Evolutionary conservation across 1,140 invertebrate species (phyloP).

Genomic region (Drosophila auraria): DNA sequence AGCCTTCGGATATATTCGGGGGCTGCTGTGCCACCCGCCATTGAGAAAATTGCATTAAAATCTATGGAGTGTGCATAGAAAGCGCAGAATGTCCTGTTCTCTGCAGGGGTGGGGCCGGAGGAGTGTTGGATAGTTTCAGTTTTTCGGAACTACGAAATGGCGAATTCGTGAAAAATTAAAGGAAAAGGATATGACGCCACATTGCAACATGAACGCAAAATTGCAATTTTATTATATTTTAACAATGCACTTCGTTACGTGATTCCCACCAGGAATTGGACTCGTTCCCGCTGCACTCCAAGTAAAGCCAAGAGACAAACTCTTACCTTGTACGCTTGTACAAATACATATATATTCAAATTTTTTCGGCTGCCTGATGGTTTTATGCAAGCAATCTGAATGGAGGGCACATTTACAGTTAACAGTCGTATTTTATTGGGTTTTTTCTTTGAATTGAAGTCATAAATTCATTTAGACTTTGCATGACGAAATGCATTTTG

Average conservation of each 20-base stretch:
- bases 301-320: conserved; percentile 41
- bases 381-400: conserved; percentile 70
- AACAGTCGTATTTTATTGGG: conserved; percentile 69
- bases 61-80: conserved; percentile 84
- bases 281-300: conserved; percentile 21
- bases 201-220: conserved; percentile 84
- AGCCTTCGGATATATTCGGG: conserved; percentile 8
- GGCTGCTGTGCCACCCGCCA: conserved; percentile 25
- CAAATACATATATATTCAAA: not conserved
- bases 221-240: conserved; percentile 84
- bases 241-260: conserved; percentile 84
- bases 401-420: conserved; percentile 44
- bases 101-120: conserved; percentile 5
- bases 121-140: conserved; percentile 50
- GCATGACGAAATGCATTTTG: conserved; percentile 45
- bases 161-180: conserved; percentile 83
- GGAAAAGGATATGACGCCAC: conserved; percentile 84
- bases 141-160: conserved; percentile 80
- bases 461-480: conserved; percentile 64
- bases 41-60: conserved; percentile 83
- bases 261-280: conserved; percentile 76
- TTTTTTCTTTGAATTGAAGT: conserved; percentile 42
- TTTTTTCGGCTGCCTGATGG: conserved; percentile 52
- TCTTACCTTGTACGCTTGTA: conserved; percentile 17
- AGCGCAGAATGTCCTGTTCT: conserved; percentile 48